Base-by-base conservation (phyloP, 2,888 invertebrate species). In the Cheilosia grossa region DNA sequence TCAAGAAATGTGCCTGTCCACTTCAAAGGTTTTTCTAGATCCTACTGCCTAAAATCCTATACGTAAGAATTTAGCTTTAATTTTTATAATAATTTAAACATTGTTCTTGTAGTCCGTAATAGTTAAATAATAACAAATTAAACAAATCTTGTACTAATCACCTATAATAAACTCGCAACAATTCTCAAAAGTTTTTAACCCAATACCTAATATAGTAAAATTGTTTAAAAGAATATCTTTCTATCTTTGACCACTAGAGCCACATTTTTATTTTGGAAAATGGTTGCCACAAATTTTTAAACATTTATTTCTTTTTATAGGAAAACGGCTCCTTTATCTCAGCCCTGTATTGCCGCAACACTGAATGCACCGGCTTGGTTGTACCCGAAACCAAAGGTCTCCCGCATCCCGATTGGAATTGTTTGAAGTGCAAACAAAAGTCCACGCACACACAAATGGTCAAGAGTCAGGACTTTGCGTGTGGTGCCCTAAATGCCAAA, bases 401-500 rank as follows among this genome's bases (percentile, higher is more conserved):
- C 73, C 92, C 93, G 75, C 90, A 92, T 9, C 93, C 95, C 0
- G 90, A 92, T 2, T 96, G 96, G 96, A 93, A 93, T 87, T 96
- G 96, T 89, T 92, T 94, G 88, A 93, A 92, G 87, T 96, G 96
- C 90, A 93, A 90, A 61, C 89, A 90, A 61, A 90, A 90, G 54
- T 90, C 91, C 0, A 88, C 89, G 47, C 89, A 90, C 66, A 89
- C 89, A 9, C 90, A 91, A 88, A 90, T 91, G 89, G 87, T 88
- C 30, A 92, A 91, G 80, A 88, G 90, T 2, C 91, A 92, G 88
- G 91, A 91, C 74, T 90, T 92, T 33, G 91, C 90, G 33, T 88
- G 89, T 4, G 90, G 90, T 2, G 89, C 90, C n/a, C 89, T 92
- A n/a, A 91, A 90, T 69, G 90, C 91, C 44, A 92, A 92, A 88